Conservation (phyloP, 2,797 vertebrate species). For the Cossypha caffra region DNA sequence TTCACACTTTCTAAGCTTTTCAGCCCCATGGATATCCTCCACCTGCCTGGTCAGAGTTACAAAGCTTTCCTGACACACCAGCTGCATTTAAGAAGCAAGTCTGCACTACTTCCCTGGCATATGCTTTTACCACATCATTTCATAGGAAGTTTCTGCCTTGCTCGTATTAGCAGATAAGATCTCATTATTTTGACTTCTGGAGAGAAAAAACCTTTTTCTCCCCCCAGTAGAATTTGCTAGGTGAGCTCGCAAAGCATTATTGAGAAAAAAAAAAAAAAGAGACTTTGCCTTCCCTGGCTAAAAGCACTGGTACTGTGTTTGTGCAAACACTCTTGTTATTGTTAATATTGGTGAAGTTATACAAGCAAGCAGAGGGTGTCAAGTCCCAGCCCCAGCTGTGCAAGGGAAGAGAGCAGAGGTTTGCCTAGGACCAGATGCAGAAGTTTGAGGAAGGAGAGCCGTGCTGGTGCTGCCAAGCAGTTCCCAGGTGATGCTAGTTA, state of each 20-base stretch:
- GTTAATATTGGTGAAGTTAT: constrained; percentile 35
- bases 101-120: background rate
- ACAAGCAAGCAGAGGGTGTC: constrained; percentile 28
- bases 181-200: constrained; percentile 17
- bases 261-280: background rate
- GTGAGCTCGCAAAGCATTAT: background rate
- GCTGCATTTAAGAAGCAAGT: background rate
- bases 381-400: constrained; percentile 33
- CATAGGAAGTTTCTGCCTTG: background rate
- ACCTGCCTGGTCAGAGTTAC: constrained; percentile 17
- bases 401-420: background rate
- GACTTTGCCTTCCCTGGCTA: background rate
- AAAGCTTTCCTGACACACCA: background rate
- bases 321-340: constrained; percentile 29
- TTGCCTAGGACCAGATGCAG: background rate
- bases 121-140: background rate
- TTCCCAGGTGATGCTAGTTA: background rate
- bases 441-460: background rate
- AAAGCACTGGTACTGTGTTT: constrained; percentile 17
- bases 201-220: background rate
- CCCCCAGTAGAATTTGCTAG: background rate
- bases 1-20: constrained; percentile 62
- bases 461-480: rapidly evolving
- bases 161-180: background rate
- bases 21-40: constrained; percentile 18